Percentiles rank a stretch among this genome's conserved stretches.
phyloP scores from a whole-genome alignment of 2,888 invertebrate species.

The Thymelicus sylvestris region DNA sequence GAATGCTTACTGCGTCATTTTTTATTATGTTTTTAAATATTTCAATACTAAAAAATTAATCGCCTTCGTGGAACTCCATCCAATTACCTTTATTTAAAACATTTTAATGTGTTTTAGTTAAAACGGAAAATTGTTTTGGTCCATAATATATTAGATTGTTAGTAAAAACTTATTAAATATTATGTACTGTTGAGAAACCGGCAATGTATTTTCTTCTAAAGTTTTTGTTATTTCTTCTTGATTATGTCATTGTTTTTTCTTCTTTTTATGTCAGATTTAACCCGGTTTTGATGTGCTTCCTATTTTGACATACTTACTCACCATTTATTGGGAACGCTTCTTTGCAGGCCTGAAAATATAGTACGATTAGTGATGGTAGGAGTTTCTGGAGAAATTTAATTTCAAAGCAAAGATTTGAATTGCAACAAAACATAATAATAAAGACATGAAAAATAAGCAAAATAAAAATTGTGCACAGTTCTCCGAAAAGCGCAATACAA shows the following conservation, averaged over 20 bases:
- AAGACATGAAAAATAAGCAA: conserved; percentile 2
- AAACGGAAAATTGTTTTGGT: conserved; percentile 9
- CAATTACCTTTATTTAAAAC: neutral
- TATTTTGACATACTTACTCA: conserved; percentile 47
- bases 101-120: conserved; percentile 9
- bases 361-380: neutral
- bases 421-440: conserved; percentile 11
- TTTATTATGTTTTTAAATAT: neutral
- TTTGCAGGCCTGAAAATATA: conserved; percentile 51
- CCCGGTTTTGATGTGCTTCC: conserved; percentile 29
- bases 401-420: conserved; percentile 11
- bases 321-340: conserved; percentile 53
- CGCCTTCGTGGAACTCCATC: conserved; percentile 14
- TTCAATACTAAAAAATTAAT: neutral
- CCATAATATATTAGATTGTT: conserved; percentile 6
- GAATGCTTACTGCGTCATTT: neutral
- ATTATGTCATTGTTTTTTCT: conserved; percentile 40
- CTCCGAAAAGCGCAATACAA: neutral
- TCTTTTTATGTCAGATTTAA: conserved; percentile 22
- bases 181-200: conserved; percentile 2
- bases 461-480: conserved; percentile 37
- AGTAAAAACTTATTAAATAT: neutral
- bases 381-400: conserved; percentile 20
- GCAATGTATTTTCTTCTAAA: conserved; percentile 17
- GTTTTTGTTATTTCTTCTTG: conserved; percentile 40